A percentile compares a stretch with the other conserved stretches of the same genome.
These are phyloP conservation scores for Charina bottae DNA, from an alignment of 2,113 vertebrate species.

Conservation along the genomic window DNA sequence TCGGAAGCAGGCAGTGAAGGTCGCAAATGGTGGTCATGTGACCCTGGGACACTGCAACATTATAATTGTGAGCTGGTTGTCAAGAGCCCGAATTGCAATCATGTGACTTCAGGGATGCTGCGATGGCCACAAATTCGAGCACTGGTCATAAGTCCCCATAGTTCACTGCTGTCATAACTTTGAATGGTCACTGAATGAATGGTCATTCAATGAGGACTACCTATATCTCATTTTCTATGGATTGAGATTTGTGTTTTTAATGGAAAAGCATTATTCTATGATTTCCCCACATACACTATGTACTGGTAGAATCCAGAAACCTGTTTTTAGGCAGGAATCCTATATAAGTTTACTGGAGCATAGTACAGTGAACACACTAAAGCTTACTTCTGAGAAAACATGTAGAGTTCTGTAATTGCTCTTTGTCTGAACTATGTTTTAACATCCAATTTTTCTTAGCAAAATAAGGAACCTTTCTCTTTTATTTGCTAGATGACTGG, in stretches of 20 bases:
- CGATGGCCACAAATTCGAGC: background rate
- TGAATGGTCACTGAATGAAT: background rate
- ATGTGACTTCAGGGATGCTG: background rate
- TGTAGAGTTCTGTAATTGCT: background rate
- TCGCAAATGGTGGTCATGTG: background rate
- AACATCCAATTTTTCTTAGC: background rate
- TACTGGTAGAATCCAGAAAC: background rate
- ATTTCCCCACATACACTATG: background rate
- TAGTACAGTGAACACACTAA: background rate
- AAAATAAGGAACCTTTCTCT: background rate
- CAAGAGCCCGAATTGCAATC: background rate
- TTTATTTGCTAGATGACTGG: constrained; percentile 6
- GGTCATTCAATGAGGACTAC: background rate
- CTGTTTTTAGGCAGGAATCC: background rate
- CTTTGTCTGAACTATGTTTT: background rate
- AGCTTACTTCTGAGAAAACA: background rate
- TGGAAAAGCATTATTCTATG: background rate
- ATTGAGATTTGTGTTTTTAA: background rate
- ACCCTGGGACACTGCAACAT: background rate
- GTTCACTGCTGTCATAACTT: background rate
- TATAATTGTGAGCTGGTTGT: background rate
- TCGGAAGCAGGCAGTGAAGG: background rate
- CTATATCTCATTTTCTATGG: background rate
- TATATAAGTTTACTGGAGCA: background rate
- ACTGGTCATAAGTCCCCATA: background rate